A percentile compares a stretch with the other conserved stretches of the same genome.
phyloP scores from a whole-genome alignment of 2,888 invertebrate genomes.

The Lithosia quadra region DNA sequence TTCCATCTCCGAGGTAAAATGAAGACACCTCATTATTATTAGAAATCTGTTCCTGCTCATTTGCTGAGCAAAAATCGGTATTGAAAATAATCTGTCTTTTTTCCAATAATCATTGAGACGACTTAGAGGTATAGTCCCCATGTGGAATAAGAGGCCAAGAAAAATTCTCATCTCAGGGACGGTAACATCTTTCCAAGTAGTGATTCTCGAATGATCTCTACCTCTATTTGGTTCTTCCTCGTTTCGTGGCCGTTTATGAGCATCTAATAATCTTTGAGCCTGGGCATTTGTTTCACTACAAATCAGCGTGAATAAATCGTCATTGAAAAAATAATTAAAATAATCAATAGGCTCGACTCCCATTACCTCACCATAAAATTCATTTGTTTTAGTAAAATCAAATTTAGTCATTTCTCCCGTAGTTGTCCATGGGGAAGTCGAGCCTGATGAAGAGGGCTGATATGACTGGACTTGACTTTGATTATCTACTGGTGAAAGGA shows the following conservation, averaged over 20 bases:
- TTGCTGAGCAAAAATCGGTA: constrained; percentile 38
- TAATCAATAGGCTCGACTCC: constrained; percentile 7
- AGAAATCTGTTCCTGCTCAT: constrained; percentile 48
- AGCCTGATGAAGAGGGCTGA: constrained; percentile 14
- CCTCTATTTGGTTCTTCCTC: constrained; percentile 1
- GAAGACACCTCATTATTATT: background rate
- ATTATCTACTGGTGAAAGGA: constrained; percentile 11
- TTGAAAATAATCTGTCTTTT: background rate
- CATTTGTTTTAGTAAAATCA: background rate
- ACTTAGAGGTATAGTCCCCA: constrained; percentile 20
- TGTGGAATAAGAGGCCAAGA: constrained; percentile 30
- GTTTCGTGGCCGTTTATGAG: constrained; percentile 16
- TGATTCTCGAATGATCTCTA: background rate
- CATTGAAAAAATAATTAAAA: constrained; percentile 17
- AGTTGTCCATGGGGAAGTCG: background rate
- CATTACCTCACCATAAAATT: no score
- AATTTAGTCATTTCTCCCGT: background rate
- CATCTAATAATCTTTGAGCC: constrained; percentile 6
- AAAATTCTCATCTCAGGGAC: constrained; percentile 26
- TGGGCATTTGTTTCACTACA: constrained; percentile 26
- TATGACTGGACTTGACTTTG: constrained; percentile 16
- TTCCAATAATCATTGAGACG: constrained; percentile 10
- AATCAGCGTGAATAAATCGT: constrained; percentile 24
- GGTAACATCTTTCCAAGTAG: constrained; percentile 22
- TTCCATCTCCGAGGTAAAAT: constrained; percentile 50